Conservation (phyloP, 2,797 vertebrate species). For the Spondyliosoma cantharus region DNA sequence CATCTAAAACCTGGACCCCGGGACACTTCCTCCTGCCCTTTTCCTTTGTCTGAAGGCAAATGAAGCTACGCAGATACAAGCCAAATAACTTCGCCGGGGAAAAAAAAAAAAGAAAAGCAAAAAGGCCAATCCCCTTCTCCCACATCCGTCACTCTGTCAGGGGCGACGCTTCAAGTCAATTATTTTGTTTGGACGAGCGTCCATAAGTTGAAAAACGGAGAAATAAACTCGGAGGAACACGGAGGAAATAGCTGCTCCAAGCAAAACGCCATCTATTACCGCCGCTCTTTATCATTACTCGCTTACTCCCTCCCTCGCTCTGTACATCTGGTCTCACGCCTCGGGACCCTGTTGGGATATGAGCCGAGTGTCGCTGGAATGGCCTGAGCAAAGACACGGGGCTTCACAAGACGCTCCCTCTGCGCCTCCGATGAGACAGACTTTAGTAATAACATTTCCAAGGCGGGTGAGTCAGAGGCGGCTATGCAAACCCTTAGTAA, state of each 20-base stretch:
- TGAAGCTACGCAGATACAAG: slow-evolving; percentile 30
- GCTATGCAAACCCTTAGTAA: slow-evolving; percentile 80
- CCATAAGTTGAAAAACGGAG: slow-evolving; percentile 43
- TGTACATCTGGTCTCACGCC: slow-evolving; percentile 70
- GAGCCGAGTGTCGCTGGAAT: slow-evolving; percentile 65
- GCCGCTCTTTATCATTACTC: slow-evolving; percentile 57
- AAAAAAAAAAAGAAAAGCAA: background rate
- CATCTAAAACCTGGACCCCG: slow-evolving; percentile 59
- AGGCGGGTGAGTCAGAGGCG: slow-evolving; percentile 64
- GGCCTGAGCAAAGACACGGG: slow-evolving; percentile 63
- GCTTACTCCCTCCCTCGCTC: slow-evolving; percentile 43
- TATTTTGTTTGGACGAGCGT: slow-evolving; percentile 45
- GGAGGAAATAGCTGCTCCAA: slow-evolving; percentile 41
- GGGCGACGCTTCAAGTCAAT: slow-evolving; percentile 43
- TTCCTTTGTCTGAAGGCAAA: slow-evolving; percentile 48
- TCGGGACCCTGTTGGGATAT: slow-evolving; percentile 69
- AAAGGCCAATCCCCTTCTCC: slow-evolving; percentile 22
- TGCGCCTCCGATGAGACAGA: slow-evolving; percentile 62
- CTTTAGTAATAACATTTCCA: slow-evolving; percentile 76
- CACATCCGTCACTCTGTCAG: slow-evolving; percentile 55
- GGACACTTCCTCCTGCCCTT: slow-evolving; percentile 37
- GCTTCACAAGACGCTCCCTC: slow-evolving; percentile 59
- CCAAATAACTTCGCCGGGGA: slow-evolving; percentile 16
- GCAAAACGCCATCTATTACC: slow-evolving; percentile 52
- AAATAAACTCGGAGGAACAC: slow-evolving; percentile 48